Evolutionary conservation across 23 tunicate species (phyloP).

Genomic region (Trididemnum nubilum): DNA sequence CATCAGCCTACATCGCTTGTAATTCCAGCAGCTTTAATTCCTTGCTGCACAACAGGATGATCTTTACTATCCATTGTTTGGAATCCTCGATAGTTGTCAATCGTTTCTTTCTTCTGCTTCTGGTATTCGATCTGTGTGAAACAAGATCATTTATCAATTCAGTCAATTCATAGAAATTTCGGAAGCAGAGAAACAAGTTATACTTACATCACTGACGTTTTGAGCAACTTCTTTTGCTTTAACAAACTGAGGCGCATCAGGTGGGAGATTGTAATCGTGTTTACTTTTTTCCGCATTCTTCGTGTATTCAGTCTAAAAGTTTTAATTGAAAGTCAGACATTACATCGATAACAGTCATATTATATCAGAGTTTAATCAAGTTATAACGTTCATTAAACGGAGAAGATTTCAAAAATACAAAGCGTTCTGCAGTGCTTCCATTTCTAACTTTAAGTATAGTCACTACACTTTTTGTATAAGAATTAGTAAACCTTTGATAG

Average conservation of each 20-base stretch:
- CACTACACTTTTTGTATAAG: no score
- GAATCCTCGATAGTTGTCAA: slow-evolving; percentile 79
- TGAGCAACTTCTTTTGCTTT: slow-evolving; percentile 47
- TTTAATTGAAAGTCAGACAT: no score
- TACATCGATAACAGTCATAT: no score
- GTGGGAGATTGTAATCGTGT: slow-evolving; percentile 30
- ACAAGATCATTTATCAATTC: background rate
- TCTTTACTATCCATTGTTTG: slow-evolving; percentile 91
- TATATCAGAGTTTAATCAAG: no score
- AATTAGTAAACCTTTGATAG: no score
- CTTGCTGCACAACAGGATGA: slow-evolving; percentile 89
- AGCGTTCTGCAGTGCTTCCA: no score
- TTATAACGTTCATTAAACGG: no score
- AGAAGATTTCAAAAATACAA: no score
- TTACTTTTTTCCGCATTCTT: slow-evolving; percentile 48
- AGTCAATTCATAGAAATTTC: no score
- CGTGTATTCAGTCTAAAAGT: slow-evolving; percentile 59
- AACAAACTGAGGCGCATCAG: slow-evolving; percentile 63
- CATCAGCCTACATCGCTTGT: slow-evolving; percentile 23
- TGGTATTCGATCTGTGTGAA: slow-evolving; percentile 72
- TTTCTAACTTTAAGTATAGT: no score
- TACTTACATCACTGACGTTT: slow-evolving; percentile 48
- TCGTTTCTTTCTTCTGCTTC: slow-evolving; percentile 62
- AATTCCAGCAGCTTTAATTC: slow-evolving; percentile 65
- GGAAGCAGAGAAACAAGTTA: background rate